Base-by-base conservation (phyloP, 2,113 vertebrate species). In the Phainopepla nitens region DNA sequence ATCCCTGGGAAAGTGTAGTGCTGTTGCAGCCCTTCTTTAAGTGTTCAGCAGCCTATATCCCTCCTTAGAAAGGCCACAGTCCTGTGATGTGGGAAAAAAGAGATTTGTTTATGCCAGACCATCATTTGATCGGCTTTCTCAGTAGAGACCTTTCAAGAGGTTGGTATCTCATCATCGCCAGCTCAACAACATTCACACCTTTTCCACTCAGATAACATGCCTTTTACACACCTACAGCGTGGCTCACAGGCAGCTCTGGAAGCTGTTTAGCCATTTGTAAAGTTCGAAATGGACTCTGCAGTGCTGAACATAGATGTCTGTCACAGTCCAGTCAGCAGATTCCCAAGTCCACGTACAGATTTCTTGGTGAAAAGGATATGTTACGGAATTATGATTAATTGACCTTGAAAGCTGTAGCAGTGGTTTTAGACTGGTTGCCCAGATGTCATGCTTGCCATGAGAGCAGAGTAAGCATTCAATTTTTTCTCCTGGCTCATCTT, bases 301-400 rank as follows among this genome's bases (percentile, higher is more conserved):
- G 62, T 20, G 27, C 78, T 85, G 33, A n/a, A 71, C 4, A 2
- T 4, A 56, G 76, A 31, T 23, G 57, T 25, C 54, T 78, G 51
- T 20, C 72, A 27, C 66, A 86, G 53, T 56, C 33, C 56, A 31
- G 18, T 6, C 27, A 22, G 12, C 1, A 3, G 35, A 45, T 81
- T 69, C 47, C 23, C 21, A 42, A 27, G 35, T 24, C 36, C 1
- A 0, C 0, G 0, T 53, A 20, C 23, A 79, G 23, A 62, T 35
- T 68, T 28, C 53, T 60, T 24, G 36, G 56, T 78, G 51, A 47
- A 85, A 78, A 50, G 25, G 10, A 1, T 50, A 6, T 47, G 6
- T 35, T 27, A 53, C 18, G 27, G 69, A 84, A n/a, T 60, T 87
- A 21, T 12, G 15, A 7, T 60, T 31, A 61, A 17, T 4, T 72